Evolutionary conservation across 2,113 vertebrate genomes (phyloP).

Genomic region (Stomatorhinus ivindoensis): DNA sequence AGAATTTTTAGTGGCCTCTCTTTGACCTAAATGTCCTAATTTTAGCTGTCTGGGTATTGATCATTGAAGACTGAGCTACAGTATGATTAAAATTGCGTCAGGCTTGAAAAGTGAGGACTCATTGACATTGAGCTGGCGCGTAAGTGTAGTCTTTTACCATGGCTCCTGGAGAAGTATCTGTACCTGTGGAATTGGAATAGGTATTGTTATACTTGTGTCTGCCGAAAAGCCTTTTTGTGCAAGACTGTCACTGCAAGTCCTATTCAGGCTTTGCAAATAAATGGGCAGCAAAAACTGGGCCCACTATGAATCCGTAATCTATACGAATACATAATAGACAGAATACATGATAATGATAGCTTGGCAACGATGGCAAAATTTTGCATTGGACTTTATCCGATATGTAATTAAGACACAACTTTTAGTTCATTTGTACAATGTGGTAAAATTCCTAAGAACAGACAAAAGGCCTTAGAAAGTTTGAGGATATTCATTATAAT

Average conservation of each 20-base stretch:
- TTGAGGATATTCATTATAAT: not conserved
- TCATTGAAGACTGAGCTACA: slow-evolving; percentile 62
- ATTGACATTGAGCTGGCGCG: slow-evolving; percentile 51
- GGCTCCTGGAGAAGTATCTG: not conserved
- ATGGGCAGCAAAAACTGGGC: not conserved
- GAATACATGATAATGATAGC: not conserved
- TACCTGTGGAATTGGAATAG: slow-evolving; percentile 3
- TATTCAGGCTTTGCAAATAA: not conserved
- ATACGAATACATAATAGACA: not conserved
- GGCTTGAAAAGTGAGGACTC: slow-evolving; percentile 39
- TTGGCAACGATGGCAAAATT: not conserved
- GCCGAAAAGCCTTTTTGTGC: not conserved
- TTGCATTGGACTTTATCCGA: not conserved
- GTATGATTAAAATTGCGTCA: slow-evolving; percentile 51
- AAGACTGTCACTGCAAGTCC: not conserved
- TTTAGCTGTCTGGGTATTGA: slow-evolving; percentile 67
- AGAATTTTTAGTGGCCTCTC: slow-evolving; percentile 57
- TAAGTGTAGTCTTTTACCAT: not conserved
- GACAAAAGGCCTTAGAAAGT: not conserved
- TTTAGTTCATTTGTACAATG: not conserved
- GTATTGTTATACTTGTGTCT: not conserved
- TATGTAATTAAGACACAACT: not conserved
- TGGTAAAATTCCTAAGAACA: not conserved
- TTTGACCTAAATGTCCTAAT: slow-evolving; percentile 65
- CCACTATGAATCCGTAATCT: not conserved